Percentiles rank a stretch among this genome's conserved stretches.
phyloP scores from a whole-genome alignment of 1,140 invertebrate genomes.

The Lucilia cuprina region DNA sequence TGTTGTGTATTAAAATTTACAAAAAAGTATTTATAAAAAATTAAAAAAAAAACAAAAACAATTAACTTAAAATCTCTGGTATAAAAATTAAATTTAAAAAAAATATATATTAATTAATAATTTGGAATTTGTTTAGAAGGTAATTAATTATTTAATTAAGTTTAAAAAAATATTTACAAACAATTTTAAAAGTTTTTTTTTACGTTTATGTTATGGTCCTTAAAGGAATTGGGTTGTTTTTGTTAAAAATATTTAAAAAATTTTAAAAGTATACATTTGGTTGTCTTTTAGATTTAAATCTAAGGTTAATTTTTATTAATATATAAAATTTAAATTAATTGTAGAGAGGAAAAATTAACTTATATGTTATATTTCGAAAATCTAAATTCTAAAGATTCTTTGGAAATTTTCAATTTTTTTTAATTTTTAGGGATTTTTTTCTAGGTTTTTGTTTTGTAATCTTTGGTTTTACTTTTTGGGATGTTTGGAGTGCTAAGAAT shows the following conservation, averaged over 20 bases:
- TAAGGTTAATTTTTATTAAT: background rate
- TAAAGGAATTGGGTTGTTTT: background rate
- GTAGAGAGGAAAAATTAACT: no score
- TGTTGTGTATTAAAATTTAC: background rate
- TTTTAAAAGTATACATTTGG: background rate
- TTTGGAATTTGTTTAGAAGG: background rate
- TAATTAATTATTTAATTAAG: background rate
- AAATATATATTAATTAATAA: background rate
- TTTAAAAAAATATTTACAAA: background rate
- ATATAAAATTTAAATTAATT: no score
- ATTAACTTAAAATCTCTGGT: background rate
- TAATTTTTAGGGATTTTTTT: background rate
- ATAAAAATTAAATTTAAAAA: background rate
- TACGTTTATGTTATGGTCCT: background rate
- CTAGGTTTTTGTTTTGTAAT: background rate
- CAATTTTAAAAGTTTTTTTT: background rate
- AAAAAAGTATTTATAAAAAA: background rate
- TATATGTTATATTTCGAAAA: background rate
- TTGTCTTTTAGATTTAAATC: background rate
- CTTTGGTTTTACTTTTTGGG: slow-evolving; percentile 1
- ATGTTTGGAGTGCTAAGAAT: no score
- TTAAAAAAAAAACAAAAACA: slow-evolving; percentile 8
- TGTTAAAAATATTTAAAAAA: background rate
- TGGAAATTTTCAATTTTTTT: background rate
- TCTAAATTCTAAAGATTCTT: slow-evolving; percentile 29